Conservation (phyloP, 2,888 invertebrate species). For the Gnatocerus cornutus region DNA sequence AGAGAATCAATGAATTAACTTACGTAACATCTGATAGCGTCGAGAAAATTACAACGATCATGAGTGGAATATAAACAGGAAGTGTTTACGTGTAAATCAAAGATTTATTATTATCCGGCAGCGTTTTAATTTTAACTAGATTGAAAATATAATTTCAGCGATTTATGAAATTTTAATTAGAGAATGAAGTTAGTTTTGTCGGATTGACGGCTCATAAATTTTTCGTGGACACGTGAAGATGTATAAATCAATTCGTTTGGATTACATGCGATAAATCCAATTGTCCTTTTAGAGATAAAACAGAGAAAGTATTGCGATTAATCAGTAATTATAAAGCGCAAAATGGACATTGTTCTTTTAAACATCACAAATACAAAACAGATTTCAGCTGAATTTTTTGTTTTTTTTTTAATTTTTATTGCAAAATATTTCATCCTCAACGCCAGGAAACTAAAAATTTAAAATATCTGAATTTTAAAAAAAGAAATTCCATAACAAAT, state of each 20-base stretch:
- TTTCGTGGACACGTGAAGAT: conserved; percentile 13
- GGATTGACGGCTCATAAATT: conserved; percentile 12
- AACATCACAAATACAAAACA: too few relatives aligned
- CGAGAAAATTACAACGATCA: conserved; percentile 13
- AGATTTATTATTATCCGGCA: conserved; percentile 17
- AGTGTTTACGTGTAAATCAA: conserved; percentile 4
- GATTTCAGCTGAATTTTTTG: too few relatives aligned
- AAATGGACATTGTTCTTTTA: too few relatives aligned
- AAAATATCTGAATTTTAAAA: too few relatives aligned
- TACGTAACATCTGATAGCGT: conserved; percentile 2
- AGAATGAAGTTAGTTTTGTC: conserved; percentile 8
- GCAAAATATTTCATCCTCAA: too few relatives aligned
- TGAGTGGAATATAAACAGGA: conserved; percentile 16
- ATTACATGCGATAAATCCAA: conserved; percentile 16
- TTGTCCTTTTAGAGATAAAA: conserved; percentile 4
- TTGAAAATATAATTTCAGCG: conserved; percentile 1
- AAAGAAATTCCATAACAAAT: too few relatives aligned
- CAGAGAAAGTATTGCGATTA: too few relatives aligned
- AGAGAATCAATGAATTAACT: conserved; percentile 4
- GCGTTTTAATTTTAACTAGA: conserved; percentile 11
- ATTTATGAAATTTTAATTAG: conserved; percentile 6
- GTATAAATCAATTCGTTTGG: conserved; percentile 13
- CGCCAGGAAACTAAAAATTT: too few relatives aligned
- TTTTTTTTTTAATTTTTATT: too few relatives aligned
- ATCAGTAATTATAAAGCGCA: too few relatives aligned